Evolutionary conservation across 2,113 vertebrate species (phyloP).

Genomic region (Mus spicilegus): DNA sequence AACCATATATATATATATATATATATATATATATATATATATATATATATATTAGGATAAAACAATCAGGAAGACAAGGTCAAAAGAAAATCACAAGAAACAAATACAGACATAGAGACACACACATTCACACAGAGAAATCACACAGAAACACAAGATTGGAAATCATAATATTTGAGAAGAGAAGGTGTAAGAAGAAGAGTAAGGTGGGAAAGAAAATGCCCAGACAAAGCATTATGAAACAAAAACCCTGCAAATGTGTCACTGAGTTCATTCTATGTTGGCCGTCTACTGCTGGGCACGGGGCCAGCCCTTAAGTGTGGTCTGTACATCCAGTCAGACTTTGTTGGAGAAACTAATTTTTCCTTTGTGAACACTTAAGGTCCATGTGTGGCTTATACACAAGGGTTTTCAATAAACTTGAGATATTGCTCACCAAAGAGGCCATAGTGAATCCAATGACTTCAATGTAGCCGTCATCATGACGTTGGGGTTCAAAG

Average conservation of each 20-base stretch:
- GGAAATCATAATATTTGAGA: background rate
- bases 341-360: background rate
- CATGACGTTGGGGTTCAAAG: conserved; percentile 91
- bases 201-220: background rate
- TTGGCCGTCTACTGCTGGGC: too few relatives aligned
- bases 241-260: background rate
- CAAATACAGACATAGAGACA: background rate
- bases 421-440: conserved; percentile 84
- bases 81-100: background rate
- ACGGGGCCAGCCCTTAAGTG: background rate
- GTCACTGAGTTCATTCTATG: background rate
- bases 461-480: conserved; percentile 92
- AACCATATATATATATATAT: background rate
- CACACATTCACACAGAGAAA: background rate
- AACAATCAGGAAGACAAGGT: background rate
- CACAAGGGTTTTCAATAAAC: background rate
- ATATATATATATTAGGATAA: background rate
- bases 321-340: background rate
- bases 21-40: background rate
- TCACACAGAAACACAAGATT: background rate
- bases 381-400: background rate
- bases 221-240: background rate
- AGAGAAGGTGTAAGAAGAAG: background rate
- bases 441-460: conserved; percentile 93
- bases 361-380: background rate